phyloP scores from a whole-genome alignment of 2,113 vertebrate species.

The Oenanthe oenanthe region DNA sequence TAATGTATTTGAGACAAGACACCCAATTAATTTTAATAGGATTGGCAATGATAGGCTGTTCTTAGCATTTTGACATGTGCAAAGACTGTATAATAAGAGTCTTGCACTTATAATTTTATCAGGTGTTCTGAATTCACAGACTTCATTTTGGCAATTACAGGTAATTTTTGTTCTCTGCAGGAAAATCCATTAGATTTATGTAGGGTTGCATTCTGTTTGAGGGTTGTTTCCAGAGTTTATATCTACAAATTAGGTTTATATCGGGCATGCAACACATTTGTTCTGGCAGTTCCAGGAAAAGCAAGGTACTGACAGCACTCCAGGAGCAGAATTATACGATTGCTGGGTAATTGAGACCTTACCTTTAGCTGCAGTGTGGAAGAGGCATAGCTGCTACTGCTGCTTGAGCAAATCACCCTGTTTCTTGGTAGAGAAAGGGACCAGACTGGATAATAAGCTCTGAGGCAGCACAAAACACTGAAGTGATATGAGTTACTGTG shows the following conservation, averaged over 20 bases:
- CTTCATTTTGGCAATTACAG: not conserved
- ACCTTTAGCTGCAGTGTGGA: not conserved
- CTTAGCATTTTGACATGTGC: not conserved
- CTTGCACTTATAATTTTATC: not conserved
- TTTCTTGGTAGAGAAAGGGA: not conserved
- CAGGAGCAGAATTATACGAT: not conserved
- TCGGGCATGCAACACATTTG: not conserved
- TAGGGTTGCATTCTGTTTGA: not conserved
- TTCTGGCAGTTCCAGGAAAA: constrained; percentile 9
- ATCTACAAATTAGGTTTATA: not conserved
- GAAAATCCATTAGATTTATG: not conserved
- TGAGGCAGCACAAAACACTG: not conserved
- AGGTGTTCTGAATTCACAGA: not conserved
- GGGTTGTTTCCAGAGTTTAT: not conserved
- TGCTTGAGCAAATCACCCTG: not conserved
- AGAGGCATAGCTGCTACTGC: not conserved
- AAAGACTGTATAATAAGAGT: not conserved
- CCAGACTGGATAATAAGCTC: not conserved
- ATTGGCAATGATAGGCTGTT: not conserved
- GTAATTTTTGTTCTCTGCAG: not conserved
- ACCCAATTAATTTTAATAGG: not conserved
- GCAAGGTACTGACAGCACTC: not conserved
- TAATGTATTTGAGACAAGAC: not conserved
- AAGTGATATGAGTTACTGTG: not conserved
- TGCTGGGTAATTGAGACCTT: not conserved